Conservation (phyloP, 2,797 vertebrate species). For the Phyllotis vaccarum region DNA sequence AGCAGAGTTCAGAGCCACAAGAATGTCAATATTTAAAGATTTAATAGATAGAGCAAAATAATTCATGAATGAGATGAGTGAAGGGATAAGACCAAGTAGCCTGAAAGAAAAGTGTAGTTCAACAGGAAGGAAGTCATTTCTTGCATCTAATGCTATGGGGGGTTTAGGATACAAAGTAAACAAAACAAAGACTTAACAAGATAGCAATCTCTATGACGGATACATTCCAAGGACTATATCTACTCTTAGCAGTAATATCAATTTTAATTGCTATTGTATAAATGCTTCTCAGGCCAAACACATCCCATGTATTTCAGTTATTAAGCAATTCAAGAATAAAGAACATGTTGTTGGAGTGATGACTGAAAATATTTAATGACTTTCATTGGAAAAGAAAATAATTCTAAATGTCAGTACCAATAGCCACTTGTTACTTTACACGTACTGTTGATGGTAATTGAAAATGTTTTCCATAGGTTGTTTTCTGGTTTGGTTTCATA, state of each 20-base stretch:
- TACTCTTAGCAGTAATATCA: not conserved
- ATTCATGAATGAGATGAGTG: not conserved
- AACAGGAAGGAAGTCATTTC: not conserved
- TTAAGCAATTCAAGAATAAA: not conserved
- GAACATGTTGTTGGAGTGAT: not conserved
- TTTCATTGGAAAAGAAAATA: not conserved
- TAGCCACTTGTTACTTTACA: not conserved
- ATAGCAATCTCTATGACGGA: not conserved
- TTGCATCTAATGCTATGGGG: not conserved
- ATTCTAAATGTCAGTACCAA: not conserved
- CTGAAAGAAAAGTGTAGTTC: not conserved
- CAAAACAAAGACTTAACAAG: not conserved
- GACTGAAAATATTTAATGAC: conserved; percentile 23
- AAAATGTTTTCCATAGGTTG: not conserved
- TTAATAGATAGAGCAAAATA: not conserved
- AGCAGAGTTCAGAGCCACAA: not conserved
- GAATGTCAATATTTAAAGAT: not conserved
- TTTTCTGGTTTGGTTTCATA: not conserved
- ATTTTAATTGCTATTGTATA: not conserved
- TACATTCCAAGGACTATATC: not conserved
- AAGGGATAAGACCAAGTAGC: not conserved
- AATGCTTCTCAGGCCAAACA: not conserved
- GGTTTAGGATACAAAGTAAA: not conserved
- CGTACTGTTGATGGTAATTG: not conserved
- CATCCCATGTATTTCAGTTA: not conserved